Base-by-base conservation (phyloP, 2,888 invertebrate species). In the Caenorhabditis becei region DNA sequence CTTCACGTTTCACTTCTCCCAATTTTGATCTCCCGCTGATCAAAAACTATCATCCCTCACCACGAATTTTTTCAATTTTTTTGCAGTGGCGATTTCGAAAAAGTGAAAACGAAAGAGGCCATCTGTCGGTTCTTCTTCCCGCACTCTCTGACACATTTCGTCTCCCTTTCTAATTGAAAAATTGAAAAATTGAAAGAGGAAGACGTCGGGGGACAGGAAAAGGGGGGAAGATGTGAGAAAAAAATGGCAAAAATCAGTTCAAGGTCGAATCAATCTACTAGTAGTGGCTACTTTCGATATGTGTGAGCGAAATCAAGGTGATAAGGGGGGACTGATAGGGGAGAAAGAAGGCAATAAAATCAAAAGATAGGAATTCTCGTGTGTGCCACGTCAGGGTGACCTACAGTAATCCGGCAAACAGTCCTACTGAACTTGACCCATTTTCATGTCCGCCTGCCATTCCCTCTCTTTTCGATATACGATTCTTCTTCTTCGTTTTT, bases 171-270 rank as follows among this genome's bases (percentile, higher is more conserved):
- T 35, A 35, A 35, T 35, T n/a, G 35, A 35, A 51, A 51, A 18
- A 26, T 20, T 23, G 49, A 20, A 49, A 20, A 23, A n/a, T 44
- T n/a, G 14, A 44, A 44, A 44, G 44, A 14, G 14, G 4, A n/a
- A 44, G 14, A 44, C 4, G 3, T n/a, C 4, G 14, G 16, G n/a
- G n/a, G n/a, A n/a, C n/a, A n/a, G n/a, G 18, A 44, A 18, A 44
- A 44, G 14, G 2, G 44, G 18, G 10, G 41, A 14, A 41, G 41
- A 41, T 11, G 16, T 41, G 7, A 26, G 20, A 58, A n/a, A 35
- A 58, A 20, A 56, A 32, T 16, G 18, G 37, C 4, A 24, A 59
- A 59, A 59, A 59, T 59, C 59, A 59, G 59, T 59, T 59, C 59
- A 59, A 59, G 59, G 59, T 23, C 58, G 37, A 51, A 23, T 49